Evolutionary conservation across 1,140 invertebrate genomes (phyloP), one percentile per base, ranked within the genome.

Genomic region (Homalodisca vitripennis): DNA sequence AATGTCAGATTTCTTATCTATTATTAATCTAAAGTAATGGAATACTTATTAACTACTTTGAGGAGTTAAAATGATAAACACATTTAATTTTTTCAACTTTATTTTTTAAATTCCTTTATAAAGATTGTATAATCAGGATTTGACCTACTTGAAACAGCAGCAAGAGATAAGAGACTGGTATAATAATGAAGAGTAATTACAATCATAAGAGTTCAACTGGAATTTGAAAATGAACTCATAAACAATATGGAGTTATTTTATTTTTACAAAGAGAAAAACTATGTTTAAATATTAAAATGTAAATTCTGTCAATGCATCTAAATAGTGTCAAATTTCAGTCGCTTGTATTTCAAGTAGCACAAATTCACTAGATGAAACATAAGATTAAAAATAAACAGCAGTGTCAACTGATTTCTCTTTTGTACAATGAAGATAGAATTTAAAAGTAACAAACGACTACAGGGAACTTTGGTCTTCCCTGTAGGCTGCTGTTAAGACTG

Each of bases 31-130:
- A n/a, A n/a, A n/a, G n/a, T n/a, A n/a, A n/a, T n/a, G n/a, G n/a
- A n/a, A n/a, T n/a, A n/a, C n/a, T n/a, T n/a, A n/a, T n/a, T n/a
- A n/a, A n/a, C n/a, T n/a, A n/a, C n/a, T n/a, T n/a, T n/a, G n/a
- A n/a, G n/a, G n/a, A n/a, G n/a, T n/a, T n/a, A n/a, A n/a, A n/a
- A n/a, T n/a, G n/a, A n/a, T n/a, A n/a, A n/a, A n/a, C n/a, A n/a
- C n/a, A n/a, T n/a, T 41, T 53, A 64, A 31, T 64, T 64, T 64
- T 62, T 64, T 32, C 27, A 64, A 34, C 62, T 64, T 64, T 64
- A 64, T 64, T 64, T 64, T n/a, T 64, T 64, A 64, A 64, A 64
- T 64, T 64, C 62, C 26, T 64, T 64, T 64, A 64, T 64, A 64
- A 64, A 64, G 62, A 64, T 64, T 64, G 62, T 64, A 64, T 64